Conservation (phyloP, 2,113 vertebrate genomes). For the Ictalurus furcatus region DNA sequence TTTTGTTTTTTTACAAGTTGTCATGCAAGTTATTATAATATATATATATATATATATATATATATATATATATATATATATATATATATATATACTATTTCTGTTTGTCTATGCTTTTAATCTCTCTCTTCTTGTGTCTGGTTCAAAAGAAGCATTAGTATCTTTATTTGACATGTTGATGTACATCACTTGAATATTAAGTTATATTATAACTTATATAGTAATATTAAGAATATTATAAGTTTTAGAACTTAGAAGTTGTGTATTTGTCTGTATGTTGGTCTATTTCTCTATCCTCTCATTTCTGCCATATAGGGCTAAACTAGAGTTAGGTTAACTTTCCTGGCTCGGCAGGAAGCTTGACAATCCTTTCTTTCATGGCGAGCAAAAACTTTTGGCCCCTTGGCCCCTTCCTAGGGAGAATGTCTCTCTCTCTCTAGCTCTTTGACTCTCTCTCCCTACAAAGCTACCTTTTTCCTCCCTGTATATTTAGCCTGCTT, state of each 20-base stretch:
- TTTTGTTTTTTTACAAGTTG: not conserved
- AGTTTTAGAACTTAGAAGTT: not conserved
- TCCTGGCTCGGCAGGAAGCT: constrained; percentile 71
- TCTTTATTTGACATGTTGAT: not conserved
- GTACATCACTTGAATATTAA: not conserved
- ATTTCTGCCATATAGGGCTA: constrained; percentile 53
- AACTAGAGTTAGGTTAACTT: constrained; percentile 75
- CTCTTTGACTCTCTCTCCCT: constrained; percentile 56
- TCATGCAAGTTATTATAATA: not conserved
- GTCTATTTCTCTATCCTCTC: constrained; percentile 25
- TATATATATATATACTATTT: too few species aligned
- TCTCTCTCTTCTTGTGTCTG: not conserved
- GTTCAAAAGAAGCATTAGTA: not conserved
- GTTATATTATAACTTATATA: too few species aligned
- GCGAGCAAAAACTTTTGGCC: constrained; percentile 63
- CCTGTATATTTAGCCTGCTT: constrained; percentile 75
- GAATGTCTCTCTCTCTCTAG: constrained; percentile 51
- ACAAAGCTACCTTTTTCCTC: constrained; percentile 76
- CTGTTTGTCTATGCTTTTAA: not conserved
- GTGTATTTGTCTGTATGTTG: constrained; percentile 49
- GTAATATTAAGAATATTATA: not conserved
- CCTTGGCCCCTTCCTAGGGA: constrained; percentile 63
- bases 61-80: not conserved
- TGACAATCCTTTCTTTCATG: constrained; percentile 81
- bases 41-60: not conserved